Evolutionary conservation across 2,888 invertebrate genomes (phyloP), one percentile per base, ranked within the genome.

Genomic region (Erannis defoliaria): DNA sequence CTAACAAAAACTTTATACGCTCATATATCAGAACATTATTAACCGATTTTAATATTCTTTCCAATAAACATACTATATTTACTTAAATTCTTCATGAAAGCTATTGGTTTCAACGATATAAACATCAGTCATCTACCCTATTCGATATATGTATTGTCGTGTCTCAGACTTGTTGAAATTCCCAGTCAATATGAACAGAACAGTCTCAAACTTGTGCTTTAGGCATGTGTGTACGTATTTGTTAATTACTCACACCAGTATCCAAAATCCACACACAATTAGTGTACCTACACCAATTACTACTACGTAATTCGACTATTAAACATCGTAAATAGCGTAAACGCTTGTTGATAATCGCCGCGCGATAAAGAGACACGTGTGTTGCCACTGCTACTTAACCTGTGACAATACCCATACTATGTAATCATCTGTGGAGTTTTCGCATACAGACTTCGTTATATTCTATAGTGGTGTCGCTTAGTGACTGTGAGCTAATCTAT

Each of bases 331-430:
- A 48, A 56, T 26, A 55, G 50, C 53, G 62, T 57, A 61, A 48
- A 53, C 53, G 48, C 9, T 48, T 62, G 62, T 62, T 56, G 48
- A 37, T 42, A 62, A 53, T 56, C 49, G 37, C 55, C 23, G 12
- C 48, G 3, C 23, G 62, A 62, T 62, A 62, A n/a, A 48, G 40
- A 43, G 33, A 37, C 60, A 62, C 62, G 62, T 62, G 62, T 48
- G 53, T 21, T n/a, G 23, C 9, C 4, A 48, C 35, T 43, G 10
- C 9, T 14, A 10, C 5, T 9, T 56, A 40, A 56, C 18, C 55
- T 62, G 51, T 42, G 50, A 14, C 45, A 37, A 51, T 49, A n/a
- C 29, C 14, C 38, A 5, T 37, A 38, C 55, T 46, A 35, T n/a
- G 16, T 5, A 4, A 29, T 57, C 9, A 37, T 49, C 49, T 50